Evolutionary conservation across 2,888 invertebrate species (phyloP), one percentile per base, ranked within the genome.

Genomic region (Drosophila setosimentum): DNA sequence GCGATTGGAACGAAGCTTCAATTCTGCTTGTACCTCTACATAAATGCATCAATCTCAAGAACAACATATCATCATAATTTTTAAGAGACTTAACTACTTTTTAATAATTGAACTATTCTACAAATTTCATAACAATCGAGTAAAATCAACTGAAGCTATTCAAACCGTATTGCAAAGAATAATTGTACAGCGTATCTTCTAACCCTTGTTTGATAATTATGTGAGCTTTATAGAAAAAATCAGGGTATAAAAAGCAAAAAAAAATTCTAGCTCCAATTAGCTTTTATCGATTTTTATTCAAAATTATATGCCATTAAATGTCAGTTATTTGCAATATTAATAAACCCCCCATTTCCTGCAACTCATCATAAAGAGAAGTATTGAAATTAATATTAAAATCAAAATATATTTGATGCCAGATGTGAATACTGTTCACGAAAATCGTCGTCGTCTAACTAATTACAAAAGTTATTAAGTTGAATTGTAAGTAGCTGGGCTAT

Each of bases 391-490:
- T 37, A 37, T 33, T 33, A 3, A 48, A 48, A 48, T 48, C 18
- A 7, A 48, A 48, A 48, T 48, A 48, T 16, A 48, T 50, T n/a
- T 45, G 45, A 8, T n/a, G 42, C 57, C 57, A 57, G 68, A 33
- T 68, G 67, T 21, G 45, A 35, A 35, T 54, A 7, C 16, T 16
- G 45, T 21, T 21, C 13, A 21, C 24, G 55, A 11, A 27, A 45
- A 42, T 10, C 30, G 13, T 2, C 37, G 27, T 18, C 21, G 49
- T 29, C 10, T 3, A 35, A 42, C 30, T 51, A 58, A 68, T 68
- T 68, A 68, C 32, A 58, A 51, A 68, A 68, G 68, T 69, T 69
- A 51, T 53, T 69, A 54, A 18, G 55, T 29, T 51, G 30, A 53
- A 30, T 29, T 29, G 53, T 37, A 35, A 53, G 45, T 59, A 13